phyloP scores from a whole-genome alignment of 2,888 invertebrate species.

The Empis stercorea region DNA sequence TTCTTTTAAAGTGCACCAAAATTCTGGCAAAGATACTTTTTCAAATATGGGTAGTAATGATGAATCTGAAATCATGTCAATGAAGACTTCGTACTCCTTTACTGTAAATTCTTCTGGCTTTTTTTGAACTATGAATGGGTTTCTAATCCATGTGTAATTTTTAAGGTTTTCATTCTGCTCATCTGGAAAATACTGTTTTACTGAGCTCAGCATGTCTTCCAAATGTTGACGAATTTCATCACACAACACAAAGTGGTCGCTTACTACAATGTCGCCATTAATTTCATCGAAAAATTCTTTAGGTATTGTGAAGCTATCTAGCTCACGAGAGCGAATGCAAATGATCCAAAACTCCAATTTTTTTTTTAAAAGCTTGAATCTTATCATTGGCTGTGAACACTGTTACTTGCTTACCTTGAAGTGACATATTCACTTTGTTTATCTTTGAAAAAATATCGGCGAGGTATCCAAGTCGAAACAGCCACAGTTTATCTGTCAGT shows the following conservation, averaged over 20 bases:
- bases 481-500: no score
- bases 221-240: background rate
- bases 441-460: no score
- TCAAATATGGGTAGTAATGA: background rate
- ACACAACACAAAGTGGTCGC: background rate
- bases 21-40: background rate
- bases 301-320: background rate
- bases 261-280: background rate
- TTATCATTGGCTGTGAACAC: no score
- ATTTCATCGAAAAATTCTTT: background rate
- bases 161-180: background rate
- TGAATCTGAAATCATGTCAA: background rate
- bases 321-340: conserved; percentile 1
- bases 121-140: background rate
- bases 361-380: no score
- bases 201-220: background rate
- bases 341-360: background rate
- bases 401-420: no score
- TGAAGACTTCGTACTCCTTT: background rate
- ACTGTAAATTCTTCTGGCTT: background rate
- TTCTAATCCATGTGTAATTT: background rate
- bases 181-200: background rate
- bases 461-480: no score
- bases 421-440: no score
- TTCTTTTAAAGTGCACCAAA: background rate